Conservation (phyloP, 1,140 invertebrate species). For the Acromyrmex heyeri region DNA sequence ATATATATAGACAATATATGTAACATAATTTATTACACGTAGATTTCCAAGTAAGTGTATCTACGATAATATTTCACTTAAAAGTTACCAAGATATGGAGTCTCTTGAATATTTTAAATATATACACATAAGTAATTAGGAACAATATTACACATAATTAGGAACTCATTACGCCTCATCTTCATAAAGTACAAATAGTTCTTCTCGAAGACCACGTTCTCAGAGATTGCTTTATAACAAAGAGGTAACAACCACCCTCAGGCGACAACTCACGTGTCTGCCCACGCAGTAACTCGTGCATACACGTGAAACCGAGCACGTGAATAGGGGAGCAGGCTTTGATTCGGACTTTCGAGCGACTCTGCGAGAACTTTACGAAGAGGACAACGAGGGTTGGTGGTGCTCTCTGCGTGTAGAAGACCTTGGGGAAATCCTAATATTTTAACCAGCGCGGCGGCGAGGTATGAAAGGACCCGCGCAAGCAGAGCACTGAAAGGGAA, state of each 20-base stretch:
- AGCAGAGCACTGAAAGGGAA: conserved; percentile 76
- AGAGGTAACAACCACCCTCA: conserved; percentile 33
- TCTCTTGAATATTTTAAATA: neutral
- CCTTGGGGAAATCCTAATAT: conserved; percentile 78
- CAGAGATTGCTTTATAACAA: neutral
- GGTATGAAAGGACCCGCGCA: conserved; percentile 74
- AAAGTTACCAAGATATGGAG: neutral
- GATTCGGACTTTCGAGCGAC: conserved; percentile 47
- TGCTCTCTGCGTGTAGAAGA: conserved; percentile 40
- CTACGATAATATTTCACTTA: neutral
- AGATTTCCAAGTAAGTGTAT: neutral
- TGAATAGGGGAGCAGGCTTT: conserved; percentile 42
- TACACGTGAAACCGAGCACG: conserved; percentile 60
- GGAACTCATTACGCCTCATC: neutral
- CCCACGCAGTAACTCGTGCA: conserved; percentile 43
- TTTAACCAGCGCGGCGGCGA: conserved; percentile 77
- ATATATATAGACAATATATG: neutral
- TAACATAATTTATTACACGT: neutral
- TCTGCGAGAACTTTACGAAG: conserved; percentile 31
- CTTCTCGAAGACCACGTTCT: neutral
- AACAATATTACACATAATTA: neutral
- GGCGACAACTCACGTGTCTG: conserved; percentile 39
- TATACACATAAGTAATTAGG: neutral
- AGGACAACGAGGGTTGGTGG: conserved; percentile 34
- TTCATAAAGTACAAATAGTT: neutral